phyloP scores from a whole-genome alignment of 2,113 vertebrate species.

The Ivindomyrus marchei region DNA sequence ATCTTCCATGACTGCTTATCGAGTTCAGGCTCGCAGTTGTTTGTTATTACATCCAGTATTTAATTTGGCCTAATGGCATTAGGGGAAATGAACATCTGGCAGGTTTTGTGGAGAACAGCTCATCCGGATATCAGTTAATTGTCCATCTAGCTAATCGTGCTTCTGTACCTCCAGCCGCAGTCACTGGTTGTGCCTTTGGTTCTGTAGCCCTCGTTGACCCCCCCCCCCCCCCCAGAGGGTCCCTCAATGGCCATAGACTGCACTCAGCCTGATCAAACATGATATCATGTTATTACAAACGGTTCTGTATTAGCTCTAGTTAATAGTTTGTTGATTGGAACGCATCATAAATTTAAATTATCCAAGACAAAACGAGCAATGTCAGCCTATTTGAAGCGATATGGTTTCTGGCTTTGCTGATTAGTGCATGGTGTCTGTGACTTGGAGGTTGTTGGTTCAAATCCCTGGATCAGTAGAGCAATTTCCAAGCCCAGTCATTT shows the following conservation, averaged over 20 bases:
- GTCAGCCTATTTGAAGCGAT: neutral
- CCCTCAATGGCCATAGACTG: neutral
- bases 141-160: neutral
- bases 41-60: neutral
- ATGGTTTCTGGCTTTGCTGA: neutral
- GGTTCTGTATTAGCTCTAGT: neutral
- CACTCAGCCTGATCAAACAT: neutral
- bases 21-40: neutral
- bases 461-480: neutral
- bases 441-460: neutral
- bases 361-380: neutral
- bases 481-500: neutral
- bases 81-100: neutral
- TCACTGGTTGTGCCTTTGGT: no score
- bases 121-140: neutral
- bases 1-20: neutral
- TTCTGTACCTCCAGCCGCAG: neutral
- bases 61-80: neutral
- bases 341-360: neutral
- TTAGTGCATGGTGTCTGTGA: neutral
- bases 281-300: neutral
- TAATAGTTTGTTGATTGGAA: neutral
- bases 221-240: neutral
- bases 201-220: neutral
- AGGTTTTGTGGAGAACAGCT: neutral